These are phyloP conservation scores for Mungos mungo DNA, from an alignment of 2,113 vertebrate species.

Conservation along the genomic window DNA sequence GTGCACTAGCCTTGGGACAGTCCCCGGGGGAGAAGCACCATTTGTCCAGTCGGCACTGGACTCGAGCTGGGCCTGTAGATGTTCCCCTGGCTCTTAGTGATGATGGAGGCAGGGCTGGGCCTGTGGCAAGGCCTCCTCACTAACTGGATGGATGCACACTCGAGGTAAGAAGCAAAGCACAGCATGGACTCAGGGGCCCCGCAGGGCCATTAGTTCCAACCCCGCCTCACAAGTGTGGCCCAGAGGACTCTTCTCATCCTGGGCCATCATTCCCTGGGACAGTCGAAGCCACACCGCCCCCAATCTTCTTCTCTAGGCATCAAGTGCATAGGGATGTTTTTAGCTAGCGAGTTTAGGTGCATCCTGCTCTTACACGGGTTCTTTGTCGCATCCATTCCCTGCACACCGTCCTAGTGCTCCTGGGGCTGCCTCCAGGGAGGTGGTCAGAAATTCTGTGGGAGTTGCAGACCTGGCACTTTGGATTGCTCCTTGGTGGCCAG, in stretches of 20 bases:
- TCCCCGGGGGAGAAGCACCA: background rate
- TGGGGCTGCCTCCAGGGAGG: background rate
- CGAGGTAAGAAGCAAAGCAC: background rate
- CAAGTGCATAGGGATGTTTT: background rate
- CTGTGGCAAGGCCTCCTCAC: background rate
- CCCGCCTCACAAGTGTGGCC: background rate
- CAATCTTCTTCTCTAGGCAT: background rate
- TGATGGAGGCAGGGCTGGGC: background rate
- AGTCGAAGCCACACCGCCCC: background rate
- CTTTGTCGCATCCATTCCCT: background rate
- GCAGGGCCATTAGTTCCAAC: background rate
- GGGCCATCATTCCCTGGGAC: background rate
- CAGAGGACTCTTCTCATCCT: background rate
- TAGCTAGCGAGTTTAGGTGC: background rate
- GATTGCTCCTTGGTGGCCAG: background rate
- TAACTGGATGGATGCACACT: background rate
- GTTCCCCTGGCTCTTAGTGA: background rate
- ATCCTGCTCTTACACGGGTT: background rate
- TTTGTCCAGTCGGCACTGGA: background rate
- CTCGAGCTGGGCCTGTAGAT: background rate
- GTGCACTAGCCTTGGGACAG: background rate
- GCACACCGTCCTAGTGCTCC: background rate
- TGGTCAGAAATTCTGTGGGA: background rate
- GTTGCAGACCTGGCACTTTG: background rate
- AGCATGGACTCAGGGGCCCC: no score